Evolutionary conservation across 2,888 invertebrate species (phyloP).

Genomic region (Drosophila borborema): DNA sequence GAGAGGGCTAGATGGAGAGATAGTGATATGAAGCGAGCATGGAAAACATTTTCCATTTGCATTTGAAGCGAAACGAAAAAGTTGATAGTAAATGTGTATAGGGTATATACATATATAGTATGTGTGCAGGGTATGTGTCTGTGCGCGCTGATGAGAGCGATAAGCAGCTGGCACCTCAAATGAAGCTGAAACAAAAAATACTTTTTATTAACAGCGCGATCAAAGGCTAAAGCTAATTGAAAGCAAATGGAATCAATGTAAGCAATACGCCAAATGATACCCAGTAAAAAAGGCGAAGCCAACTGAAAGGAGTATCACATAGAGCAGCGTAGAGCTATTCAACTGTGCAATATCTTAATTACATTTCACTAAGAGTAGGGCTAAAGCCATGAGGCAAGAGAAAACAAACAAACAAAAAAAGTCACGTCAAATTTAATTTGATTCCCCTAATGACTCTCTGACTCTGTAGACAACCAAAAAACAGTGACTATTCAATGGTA

Average conservation of each 20-base stretch:
- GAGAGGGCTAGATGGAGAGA: not conserved
- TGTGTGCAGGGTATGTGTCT: not conserved
- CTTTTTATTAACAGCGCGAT: constrained; percentile 3
- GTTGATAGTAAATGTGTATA: constrained; percentile 21
- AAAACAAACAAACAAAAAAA: too few species aligned
- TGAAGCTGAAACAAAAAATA: constrained; percentile 10
- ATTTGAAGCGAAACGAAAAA: constrained; percentile 56
- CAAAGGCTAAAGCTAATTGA: constrained; percentile 5
- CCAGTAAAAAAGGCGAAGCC: not conserved
- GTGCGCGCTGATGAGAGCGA: constrained; percentile 6
- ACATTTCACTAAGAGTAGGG: too few species aligned
- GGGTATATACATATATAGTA: not conserved
- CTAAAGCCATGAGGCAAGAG: not conserved
- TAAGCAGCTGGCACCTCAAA: constrained; percentile 7
- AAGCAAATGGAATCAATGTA: constrained; percentile 8
- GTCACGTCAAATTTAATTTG: not conserved
- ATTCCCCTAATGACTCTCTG: not conserved
- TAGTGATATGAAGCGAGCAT: constrained; percentile 23
- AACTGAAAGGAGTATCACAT: not conserved
- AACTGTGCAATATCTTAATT: not conserved
- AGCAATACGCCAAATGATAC: constrained; percentile 1
- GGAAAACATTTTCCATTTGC: constrained; percentile 63
- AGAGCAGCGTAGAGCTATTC: not conserved
- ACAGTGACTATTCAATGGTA: too few species aligned
- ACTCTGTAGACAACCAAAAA: too few species aligned